Conservation (phyloP, 2,797 vertebrate genomes). For the Acestrorhynchus altus region DNA sequence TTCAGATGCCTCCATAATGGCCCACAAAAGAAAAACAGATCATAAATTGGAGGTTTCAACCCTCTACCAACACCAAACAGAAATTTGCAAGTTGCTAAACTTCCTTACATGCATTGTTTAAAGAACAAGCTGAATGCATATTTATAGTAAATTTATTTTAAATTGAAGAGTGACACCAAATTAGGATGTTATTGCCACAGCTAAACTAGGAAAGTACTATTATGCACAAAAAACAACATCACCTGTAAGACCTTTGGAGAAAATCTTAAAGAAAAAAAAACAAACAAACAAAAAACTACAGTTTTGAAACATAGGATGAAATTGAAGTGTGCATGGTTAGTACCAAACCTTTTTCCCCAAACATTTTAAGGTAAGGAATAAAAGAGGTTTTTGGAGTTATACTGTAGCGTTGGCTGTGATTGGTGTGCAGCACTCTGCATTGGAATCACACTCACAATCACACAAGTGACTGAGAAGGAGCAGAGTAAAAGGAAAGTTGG, state of each 20-base stretch:
- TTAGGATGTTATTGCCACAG: too few species aligned
- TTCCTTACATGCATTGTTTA: too few species aligned
- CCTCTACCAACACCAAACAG: too few species aligned
- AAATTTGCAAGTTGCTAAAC: too few species aligned
- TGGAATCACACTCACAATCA: constrained; percentile 67
- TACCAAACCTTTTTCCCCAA: not conserved
- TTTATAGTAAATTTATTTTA: too few species aligned
- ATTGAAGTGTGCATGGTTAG: not conserved
- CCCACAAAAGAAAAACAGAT: not conserved
- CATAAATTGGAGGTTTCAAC: too few species aligned
- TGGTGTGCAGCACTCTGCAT: constrained; percentile 65
- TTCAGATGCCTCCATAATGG: not conserved
- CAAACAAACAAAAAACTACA: not conserved
- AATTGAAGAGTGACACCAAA: too few species aligned
- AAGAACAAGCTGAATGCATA: too few species aligned
- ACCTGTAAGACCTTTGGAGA: too few species aligned
- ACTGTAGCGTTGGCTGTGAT: constrained; percentile 53
- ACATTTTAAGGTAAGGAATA: not conserved
- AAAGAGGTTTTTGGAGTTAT: constrained; percentile 23
- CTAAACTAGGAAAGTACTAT: too few species aligned
- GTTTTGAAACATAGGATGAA: not conserved
- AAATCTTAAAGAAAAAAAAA: too few species aligned
- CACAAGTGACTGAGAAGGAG: constrained; percentile 62
- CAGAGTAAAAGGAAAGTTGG: constrained; percentile 65
- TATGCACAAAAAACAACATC: too few species aligned